These are phyloP conservation scores for Acronicta leporina DNA, from an alignment of 2,888 invertebrate species.

Conservation along the genomic window DNA sequence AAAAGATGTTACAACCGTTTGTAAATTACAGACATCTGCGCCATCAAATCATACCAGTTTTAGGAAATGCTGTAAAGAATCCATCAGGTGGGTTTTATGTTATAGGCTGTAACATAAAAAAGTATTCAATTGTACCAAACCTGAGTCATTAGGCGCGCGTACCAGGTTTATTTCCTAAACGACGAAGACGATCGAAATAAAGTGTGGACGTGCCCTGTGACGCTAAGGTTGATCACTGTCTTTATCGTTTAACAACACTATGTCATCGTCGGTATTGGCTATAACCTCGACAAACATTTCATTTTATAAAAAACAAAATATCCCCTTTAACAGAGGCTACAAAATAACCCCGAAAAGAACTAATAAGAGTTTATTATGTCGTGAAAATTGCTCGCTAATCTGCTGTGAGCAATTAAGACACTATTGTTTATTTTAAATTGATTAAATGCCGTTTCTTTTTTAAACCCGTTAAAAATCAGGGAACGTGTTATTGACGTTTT, in stretches of 20 bases:
- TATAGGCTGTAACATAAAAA: slow-evolving; percentile 41
- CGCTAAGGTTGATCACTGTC: slow-evolving; percentile 22
- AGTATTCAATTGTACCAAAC: slow-evolving; percentile 36
- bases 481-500: slow-evolving; percentile 15
- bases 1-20: slow-evolving; percentile 1
- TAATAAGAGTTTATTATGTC: slow-evolving; percentile 4
- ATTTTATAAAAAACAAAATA: no score
- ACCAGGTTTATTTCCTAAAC: slow-evolving; percentile 39
- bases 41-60: slow-evolving; percentile 36
- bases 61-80: slow-evolving; percentile 38
- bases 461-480: slow-evolving; percentile 6
- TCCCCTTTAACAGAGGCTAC: not conserved
- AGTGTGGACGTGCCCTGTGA: slow-evolving; percentile 32
- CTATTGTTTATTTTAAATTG: slow-evolving; percentile 21
- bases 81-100: slow-evolving; percentile 51
- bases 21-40: slow-evolving; percentile 32
- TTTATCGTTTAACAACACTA: slow-evolving; percentile 16
- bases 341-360: not conserved
- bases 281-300: not conserved
- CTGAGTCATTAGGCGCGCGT: slow-evolving; percentile 43
- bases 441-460: slow-evolving; percentile 18
- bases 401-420: slow-evolving; percentile 32
- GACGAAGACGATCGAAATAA: slow-evolving; percentile 44
- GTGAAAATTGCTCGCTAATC: slow-evolving; percentile 9
- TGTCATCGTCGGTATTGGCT: not conserved